These are phyloP conservation scores for Pogoniulus pusillus DNA, from an alignment of 2,797 vertebrate genomes.

Conservation along the genomic window DNA sequence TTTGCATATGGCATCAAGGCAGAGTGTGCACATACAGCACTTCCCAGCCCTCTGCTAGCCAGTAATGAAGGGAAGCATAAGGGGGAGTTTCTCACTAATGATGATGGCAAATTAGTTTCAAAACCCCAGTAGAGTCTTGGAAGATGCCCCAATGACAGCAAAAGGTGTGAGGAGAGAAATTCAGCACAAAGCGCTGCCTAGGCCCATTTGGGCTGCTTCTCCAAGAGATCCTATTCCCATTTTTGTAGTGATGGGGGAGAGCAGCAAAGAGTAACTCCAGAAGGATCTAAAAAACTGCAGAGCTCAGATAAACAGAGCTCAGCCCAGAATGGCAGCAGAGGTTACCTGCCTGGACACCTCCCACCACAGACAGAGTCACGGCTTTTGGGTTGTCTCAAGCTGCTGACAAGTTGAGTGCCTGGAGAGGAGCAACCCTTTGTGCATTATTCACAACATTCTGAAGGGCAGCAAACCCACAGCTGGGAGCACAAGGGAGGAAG, in stretches of 20 bases:
- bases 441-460: conserved; percentile 39
- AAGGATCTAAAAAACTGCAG: not conserved
- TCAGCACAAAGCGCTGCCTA: not conserved
- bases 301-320: not conserved
- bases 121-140: conserved; percentile 64
- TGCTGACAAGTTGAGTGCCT: conserved; percentile 30
- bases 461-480: conserved; percentile 33
- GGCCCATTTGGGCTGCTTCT: not conserved
- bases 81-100: conserved; percentile 75
- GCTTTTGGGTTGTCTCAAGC: not conserved
- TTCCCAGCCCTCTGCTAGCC: conserved; percentile 62
- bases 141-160: conserved; percentile 61
- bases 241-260: not conserved
- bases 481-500: not conserved
- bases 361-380: conserved; percentile 29
- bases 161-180: conserved; percentile 33
- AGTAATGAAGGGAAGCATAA: conserved; percentile 76
- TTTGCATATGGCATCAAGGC: conserved; percentile 77
- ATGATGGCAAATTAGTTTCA: conserved; percentile 76
- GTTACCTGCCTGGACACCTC: conserved; percentile 39
- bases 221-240: not conserved
- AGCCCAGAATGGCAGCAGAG: conserved; percentile 25
- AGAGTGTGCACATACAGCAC: conserved; percentile 46
- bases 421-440: conserved; percentile 3
- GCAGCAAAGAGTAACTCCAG: not conserved